Base-by-base conservation (phyloP, 2,888 invertebrate species). In the Piscicola geometra region DNA sequence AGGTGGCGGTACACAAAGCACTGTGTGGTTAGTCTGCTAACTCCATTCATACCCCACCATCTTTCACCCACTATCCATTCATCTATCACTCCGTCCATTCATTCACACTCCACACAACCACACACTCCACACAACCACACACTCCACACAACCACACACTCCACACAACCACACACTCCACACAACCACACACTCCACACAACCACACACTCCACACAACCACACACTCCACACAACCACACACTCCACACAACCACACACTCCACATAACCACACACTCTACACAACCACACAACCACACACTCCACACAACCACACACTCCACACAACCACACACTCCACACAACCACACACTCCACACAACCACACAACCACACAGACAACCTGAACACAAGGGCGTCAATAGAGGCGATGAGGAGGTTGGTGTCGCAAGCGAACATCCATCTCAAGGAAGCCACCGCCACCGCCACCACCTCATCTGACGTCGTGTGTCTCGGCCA, bases 371-470 rank as follows among this genome's bases (percentile, higher is more conserved):
- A 15, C 50, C 9, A 47, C 52, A 0, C 79, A 85, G 97, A 89
- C 86, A 97, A 95, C 84, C 89, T 99, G 76, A 96, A 99, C 87
- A 99, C 98, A 0, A 90, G 93, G 81, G 88, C 89, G n/a, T 91
- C 91, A 0, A 83, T 99, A 74, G 94, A 97, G 83, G 88, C 88
- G 0, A 86, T 99, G 1, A 89, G 94, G 77, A 93, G 94, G 82
- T 86, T 98, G 71, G 91, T 97, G n/a, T 88, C 90, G 1, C 87
- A 90, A n/a, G 89, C 90, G 78, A 97, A 99, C 87, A 88, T 92
- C 80, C 98, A 95, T 86, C 88, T 95, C 83, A 74, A 86, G 87
- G 80, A 86, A 88, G 80, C 32, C 76, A 21, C 30, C 15, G 0
- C 33, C n/a, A 35, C 87, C 85, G 77, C 84, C 88, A 79, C 85